phyloP scores from a whole-genome alignment of 2,888 invertebrate species.

The Odontocerum albicorne region DNA sequence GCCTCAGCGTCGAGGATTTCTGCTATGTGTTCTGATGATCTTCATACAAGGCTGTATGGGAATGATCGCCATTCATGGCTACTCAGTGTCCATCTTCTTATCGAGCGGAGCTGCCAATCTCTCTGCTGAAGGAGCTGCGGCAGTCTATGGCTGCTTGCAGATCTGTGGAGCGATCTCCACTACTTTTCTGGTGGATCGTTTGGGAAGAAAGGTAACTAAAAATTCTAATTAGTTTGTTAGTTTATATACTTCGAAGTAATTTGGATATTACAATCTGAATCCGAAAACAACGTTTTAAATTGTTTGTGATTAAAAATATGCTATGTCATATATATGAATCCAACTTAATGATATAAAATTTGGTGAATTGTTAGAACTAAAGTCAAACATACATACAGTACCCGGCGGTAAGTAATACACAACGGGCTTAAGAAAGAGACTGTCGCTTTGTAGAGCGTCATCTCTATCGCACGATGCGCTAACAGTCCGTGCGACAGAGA shows the following conservation, averaged over 20 bases:
- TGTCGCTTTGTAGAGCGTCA: too few relatives aligned
- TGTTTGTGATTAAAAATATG: too few relatives aligned
- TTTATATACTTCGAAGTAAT: not conserved
- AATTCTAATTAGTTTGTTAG: not conserved
- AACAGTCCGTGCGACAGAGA: too few relatives aligned
- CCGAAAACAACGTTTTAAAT: too few relatives aligned
- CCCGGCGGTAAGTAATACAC: too few relatives aligned
- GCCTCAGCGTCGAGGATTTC: conserved; percentile 20
- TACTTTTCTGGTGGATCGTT: conserved; percentile 13
- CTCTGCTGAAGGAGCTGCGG: conserved; percentile 18
- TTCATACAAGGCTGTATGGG: conserved; percentile 20
- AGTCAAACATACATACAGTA: too few relatives aligned
- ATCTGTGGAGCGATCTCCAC: conserved; percentile 17
- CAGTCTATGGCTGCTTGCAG: conserved; percentile 24
- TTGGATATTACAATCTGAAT: too few relatives aligned
- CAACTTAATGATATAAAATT: too few relatives aligned
- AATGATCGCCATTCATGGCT: conserved; percentile 27
- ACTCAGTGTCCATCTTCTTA: conserved; percentile 27
- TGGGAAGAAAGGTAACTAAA: conserved; percentile 26
- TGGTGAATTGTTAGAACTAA: too few relatives aligned
- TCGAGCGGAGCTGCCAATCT: conserved; percentile 19
- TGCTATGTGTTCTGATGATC: conserved; percentile 14
- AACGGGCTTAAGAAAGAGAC: too few relatives aligned
- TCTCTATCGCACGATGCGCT: too few relatives aligned
- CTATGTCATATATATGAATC: too few relatives aligned